These are phyloP conservation scores for Physeter macrocephalus DNA, from an alignment of 2,113 vertebrate genomes.

Conservation along the genomic window DNA sequence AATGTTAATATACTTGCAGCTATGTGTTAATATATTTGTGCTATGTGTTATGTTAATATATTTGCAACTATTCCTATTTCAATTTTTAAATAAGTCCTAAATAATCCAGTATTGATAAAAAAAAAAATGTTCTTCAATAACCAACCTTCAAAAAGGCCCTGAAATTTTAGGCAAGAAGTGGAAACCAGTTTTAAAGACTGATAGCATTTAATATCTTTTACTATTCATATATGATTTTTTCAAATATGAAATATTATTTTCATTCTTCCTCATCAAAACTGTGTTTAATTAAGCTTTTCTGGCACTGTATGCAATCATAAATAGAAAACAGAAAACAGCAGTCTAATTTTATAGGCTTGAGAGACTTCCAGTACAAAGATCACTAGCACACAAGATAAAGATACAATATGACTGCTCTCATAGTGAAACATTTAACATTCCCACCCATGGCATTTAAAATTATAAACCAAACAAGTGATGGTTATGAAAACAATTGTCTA, in stretches of 20 bases:
- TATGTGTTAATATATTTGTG: not conserved
- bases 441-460: not conserved
- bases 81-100: constrained; percentile 12
- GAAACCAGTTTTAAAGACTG: constrained; percentile 12
- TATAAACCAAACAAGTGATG: not conserved
- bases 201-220: not conserved
- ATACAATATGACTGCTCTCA: not conserved
- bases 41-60: not conserved
- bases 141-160: not conserved
- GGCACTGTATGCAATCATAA: not conserved
- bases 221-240: not conserved
- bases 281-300: not conserved
- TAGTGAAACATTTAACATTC: not conserved
- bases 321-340: not conserved
- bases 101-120: not conserved
- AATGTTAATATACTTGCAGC: not conserved
- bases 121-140: not conserved
- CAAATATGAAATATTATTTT: not conserved
- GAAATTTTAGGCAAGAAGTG: not conserved
- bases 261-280: not conserved
- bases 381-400: not conserved
- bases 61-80: not conserved
- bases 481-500: not conserved
- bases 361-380: not conserved
- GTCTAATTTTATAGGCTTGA: not conserved